These are phyloP conservation scores for Ylistrum balloti DNA, from an alignment of 1,140 invertebrate genomes.

Conservation along the genomic window DNA sequence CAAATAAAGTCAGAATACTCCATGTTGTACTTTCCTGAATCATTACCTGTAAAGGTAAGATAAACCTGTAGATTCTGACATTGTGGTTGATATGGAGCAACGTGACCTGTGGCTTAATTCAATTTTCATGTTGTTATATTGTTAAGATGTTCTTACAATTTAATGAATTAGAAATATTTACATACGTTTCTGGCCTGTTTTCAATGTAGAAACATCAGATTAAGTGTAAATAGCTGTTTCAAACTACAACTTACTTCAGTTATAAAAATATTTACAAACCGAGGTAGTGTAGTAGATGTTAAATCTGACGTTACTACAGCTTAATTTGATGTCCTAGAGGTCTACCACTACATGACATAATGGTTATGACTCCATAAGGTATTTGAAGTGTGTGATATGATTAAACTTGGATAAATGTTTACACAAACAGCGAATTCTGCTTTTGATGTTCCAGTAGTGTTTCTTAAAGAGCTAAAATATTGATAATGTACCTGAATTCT, in stretches of 20 bases:
- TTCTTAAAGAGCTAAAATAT: neutral
- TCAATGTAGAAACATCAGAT: constrained; percentile 3
- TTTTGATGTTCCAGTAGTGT: neutral
- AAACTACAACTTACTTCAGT: constrained; percentile 3
- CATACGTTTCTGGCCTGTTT: neutral
- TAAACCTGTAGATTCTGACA: neutral
- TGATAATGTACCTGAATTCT: neutral
- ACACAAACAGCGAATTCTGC: neutral
- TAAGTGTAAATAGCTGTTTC: neutral
- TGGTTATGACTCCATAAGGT: neutral
- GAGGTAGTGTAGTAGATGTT: neutral
- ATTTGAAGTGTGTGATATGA: neutral
- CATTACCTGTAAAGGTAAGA: neutral
- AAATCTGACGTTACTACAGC: neutral
- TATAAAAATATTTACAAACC: constrained; percentile 10
- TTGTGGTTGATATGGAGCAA: neutral
- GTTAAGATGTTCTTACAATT: neutral
- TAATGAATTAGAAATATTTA: neutral
- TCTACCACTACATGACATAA: neutral
- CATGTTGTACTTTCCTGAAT: neutral
- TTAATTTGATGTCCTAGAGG: neutral
- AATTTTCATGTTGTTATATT: neutral
- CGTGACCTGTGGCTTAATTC: neutral
- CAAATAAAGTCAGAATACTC: too few relatives aligned
- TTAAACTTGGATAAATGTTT: neutral